Evolutionary conservation across 23 tunicate species (phyloP).

Genomic region (Styela clava): DNA sequence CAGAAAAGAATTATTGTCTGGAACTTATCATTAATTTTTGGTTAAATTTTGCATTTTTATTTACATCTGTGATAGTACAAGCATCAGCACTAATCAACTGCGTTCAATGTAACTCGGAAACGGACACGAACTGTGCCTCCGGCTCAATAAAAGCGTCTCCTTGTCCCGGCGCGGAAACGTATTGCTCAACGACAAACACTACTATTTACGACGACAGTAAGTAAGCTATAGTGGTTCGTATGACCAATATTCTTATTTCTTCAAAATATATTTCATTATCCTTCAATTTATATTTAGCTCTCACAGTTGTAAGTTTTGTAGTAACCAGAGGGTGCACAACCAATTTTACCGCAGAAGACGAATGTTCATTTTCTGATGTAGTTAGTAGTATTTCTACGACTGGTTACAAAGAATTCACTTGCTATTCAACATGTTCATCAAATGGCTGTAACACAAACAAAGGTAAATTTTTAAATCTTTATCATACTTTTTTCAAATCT

Average conservation of each 20-base stretch:
- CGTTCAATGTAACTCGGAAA: background rate
- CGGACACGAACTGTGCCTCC: background rate
- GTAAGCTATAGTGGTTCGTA: too few species aligned
- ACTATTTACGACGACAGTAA: background rate
- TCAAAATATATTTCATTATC: background rate
- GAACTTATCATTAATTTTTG: too few species aligned
- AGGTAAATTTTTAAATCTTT: too few species aligned
- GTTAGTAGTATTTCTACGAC: background rate
- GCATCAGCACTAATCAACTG: background rate
- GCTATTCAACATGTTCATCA: background rate
- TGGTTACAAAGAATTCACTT: background rate
- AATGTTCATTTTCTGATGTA: background rate
- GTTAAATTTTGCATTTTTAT: too few species aligned
- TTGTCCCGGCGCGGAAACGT: background rate
- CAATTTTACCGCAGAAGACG: background rate
- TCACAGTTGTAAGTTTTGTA: too few species aligned
- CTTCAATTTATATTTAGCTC: too few species aligned
- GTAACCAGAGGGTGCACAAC: background rate
- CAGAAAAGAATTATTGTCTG: too few species aligned
- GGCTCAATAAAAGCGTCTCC: background rate
- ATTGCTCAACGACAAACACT: conserved; percentile 20
- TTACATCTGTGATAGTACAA: too few species aligned
- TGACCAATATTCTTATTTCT: too few species aligned
- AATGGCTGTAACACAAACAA: background rate
- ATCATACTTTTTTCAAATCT: too few species aligned